Conservation (phyloP, 2,113 vertebrate genomes). For the Osmerus mordax region DNA sequence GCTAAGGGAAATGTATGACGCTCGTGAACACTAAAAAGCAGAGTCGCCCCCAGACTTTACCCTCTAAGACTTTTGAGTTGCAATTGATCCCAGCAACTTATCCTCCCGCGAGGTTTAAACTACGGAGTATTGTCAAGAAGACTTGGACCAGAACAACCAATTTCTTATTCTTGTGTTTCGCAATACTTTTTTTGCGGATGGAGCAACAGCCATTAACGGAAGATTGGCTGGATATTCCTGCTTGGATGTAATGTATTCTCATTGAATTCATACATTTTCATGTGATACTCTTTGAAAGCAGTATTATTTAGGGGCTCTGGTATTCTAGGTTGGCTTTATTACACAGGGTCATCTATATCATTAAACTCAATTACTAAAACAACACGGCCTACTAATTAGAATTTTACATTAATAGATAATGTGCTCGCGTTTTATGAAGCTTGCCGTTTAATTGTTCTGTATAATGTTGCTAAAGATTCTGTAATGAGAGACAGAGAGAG, state of each 20-base stretch:
- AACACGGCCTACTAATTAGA: constrained; percentile 57
- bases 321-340: constrained; percentile 10
- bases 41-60: not conserved
- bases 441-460: constrained; percentile 32
- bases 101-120: constrained; percentile 10
- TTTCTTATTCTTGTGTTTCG: too few species aligned
- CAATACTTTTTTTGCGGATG: too few species aligned
- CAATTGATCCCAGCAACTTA: constrained; percentile 42
- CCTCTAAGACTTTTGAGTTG: not conserved
- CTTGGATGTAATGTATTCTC: too few species aligned
- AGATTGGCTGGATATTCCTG: too few species aligned
- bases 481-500: constrained; percentile 37
- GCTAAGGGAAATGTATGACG: too few species aligned
- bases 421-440: constrained; percentile 57
- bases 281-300: not conserved
- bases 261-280: too few species aligned
- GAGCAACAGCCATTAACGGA: too few species aligned
- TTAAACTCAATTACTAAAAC: constrained; percentile 61
- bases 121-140: constrained; percentile 10
- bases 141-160: not conserved
- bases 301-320: constrained; percentile 21
- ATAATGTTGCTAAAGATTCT: constrained; percentile 50
- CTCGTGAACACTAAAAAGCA: not conserved
- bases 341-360: constrained; percentile 38
- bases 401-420: constrained; percentile 49